Base-by-base conservation (phyloP, 1,140 invertebrate species). In the Micrasema longulum region DNA sequence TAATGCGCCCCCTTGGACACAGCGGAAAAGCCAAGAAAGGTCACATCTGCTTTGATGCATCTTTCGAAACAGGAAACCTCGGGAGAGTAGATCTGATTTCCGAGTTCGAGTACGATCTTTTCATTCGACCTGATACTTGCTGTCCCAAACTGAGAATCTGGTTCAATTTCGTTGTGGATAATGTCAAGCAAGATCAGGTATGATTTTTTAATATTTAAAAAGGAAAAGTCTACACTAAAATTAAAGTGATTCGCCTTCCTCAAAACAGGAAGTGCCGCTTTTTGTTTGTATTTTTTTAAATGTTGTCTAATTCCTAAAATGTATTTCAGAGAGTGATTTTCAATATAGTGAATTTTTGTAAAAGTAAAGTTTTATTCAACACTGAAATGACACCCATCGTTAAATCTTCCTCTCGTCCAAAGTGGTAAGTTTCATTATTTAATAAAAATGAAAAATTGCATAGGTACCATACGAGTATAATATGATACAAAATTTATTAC, bases 111-210 rank as follows among this genome's bases (percentile, higher is more conserved):
- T 99, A 99, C 83, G 97, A 99, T 84, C 87, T 99, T 7, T 99
- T 95, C 84, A 92, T 99, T 41, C 86, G 97, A 52, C 97, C 97
- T 0, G 97, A 99, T 82, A 98, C 97, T 0, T 98, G 96, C 80
- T 96, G 96, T 81, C 96, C 97, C 0, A 88, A 95, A 31, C 90
- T 95, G 64, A 86, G 97, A 43, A 91, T 98, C 68, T 99, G 97
- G 97, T 99, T 98, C 81, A 97, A 99, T 82, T 99, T 99, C 79
- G 96, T 95, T 0, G 96, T 99, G 10, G 96, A 99, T 81, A 99
- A 99, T 84, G 95, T 96, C 0, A 92, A 93, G 73, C 85, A 91
- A 26, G 95, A 98, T 80, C 97, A 97, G 88, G 93, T 93, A 81
- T 75, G 72, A 23, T n/a, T n/a, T n/a, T n/a, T n/a, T n/a, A n/a